Percentiles rank a stretch among this genome's conserved stretches.
Evolutionary conservation across 2,797 vertebrate species (phyloP).

Genomic region (Pteronotus mesoamericanus): DNA sequence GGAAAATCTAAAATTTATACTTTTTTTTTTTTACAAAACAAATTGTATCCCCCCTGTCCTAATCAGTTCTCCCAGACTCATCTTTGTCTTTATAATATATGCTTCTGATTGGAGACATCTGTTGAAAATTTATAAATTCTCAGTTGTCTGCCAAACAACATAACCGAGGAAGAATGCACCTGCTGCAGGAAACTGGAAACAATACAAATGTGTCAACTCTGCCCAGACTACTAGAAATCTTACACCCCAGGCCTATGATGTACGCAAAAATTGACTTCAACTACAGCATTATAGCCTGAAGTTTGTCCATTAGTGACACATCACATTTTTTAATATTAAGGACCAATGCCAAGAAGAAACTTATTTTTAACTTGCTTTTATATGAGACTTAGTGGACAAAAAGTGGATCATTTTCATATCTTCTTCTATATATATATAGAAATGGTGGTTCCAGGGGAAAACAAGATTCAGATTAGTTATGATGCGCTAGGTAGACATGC

Average conservation of each 20-base stretch:
- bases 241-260: background rate
- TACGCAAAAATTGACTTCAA: background rate
- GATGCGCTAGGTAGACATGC: background rate
- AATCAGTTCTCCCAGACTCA: background rate
- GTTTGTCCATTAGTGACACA: background rate
- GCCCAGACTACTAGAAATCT: background rate
- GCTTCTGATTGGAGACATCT: constrained; percentile 9
- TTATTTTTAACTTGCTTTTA: background rate
- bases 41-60: background rate
- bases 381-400: background rate
- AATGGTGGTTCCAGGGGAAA: background rate
- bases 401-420: background rate
- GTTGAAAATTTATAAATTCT: constrained; percentile 34
- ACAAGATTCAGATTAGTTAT: background rate
- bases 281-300: background rate
- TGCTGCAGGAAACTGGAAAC: background rate
- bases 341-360: background rate
- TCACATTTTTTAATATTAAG: background rate
- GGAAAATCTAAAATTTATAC: background rate
- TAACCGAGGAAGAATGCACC: background rate
- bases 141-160: background rate
- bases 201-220: background rate
- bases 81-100: background rate
- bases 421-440: background rate
- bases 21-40: background rate